phyloP scores from a whole-genome alignment of 23 tunicate genomes.

The Phallusia fumigata region DNA sequence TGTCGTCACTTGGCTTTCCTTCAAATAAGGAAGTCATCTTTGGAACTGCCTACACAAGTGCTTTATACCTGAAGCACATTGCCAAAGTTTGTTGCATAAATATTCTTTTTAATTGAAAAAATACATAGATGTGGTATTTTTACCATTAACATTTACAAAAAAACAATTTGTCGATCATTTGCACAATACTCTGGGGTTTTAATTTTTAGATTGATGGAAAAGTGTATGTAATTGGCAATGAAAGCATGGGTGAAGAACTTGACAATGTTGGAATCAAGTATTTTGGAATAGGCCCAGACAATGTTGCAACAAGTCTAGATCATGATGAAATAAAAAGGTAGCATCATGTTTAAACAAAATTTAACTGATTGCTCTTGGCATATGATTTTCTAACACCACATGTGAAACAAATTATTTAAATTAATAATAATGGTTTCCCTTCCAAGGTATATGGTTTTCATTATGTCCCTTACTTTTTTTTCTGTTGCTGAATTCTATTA shows the following conservation, averaged over 20 bases:
- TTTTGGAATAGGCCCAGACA: constrained; percentile 80
- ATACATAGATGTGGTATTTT: no score
- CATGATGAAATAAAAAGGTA: constrained; percentile 24
- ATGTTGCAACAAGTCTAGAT: constrained; percentile 15
- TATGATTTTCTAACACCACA: not conserved
- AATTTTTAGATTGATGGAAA: constrained; percentile 47
- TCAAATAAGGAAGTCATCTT: constrained; percentile 47
- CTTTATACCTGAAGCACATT: constrained; percentile 63
- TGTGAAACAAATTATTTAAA: no score
- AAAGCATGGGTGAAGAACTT: constrained; percentile 73
- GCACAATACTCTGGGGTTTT: not conserved
- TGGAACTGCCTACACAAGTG: constrained; percentile 89
- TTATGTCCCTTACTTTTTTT: no score
- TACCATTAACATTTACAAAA: no score
- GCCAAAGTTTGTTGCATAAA: constrained; percentile 32
- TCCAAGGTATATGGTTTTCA: no score
- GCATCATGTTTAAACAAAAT: not conserved
- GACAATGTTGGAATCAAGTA: constrained; percentile 48
- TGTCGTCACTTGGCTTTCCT: constrained; percentile 38
- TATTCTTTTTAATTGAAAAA: no score
- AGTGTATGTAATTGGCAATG: constrained; percentile 83
- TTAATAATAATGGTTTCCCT: no score
- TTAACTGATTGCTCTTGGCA: not conserved
- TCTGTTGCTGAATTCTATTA: not conserved
- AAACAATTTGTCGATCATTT: not conserved